Evolutionary conservation across 2,113 vertebrate species (phyloP).

Genomic region (Pterophyllum scalare): DNA sequence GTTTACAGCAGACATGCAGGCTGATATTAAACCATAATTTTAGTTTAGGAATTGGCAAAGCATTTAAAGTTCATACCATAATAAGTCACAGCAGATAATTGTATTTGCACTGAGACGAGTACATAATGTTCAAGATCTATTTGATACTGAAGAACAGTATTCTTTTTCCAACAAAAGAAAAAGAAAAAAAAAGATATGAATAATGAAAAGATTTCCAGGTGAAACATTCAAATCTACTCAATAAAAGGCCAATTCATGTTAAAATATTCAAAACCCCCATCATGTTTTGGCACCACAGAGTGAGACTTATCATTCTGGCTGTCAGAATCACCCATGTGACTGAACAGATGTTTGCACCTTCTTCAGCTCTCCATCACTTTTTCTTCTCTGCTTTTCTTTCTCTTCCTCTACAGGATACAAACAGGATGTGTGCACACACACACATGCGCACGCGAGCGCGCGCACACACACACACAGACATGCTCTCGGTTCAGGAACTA

Average conservation of each 20-base stretch:
- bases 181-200: neutral
- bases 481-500: conserved; percentile 21
- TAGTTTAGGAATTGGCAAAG: neutral
- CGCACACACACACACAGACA: neutral
- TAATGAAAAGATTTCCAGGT: conserved; percentile 2
- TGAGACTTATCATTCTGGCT: conserved; percentile 46
- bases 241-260: conserved; percentile 23
- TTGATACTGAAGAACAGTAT: neutral
- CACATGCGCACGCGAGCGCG: neutral
- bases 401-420: conserved; percentile 7
- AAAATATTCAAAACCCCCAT: conserved; percentile 44
- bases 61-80: neutral
- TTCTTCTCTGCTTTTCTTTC: neutral
- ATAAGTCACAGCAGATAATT: neutral
- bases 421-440: neutral
- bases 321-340: conserved; percentile 54
- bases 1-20: neutral
- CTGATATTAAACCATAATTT: neutral
- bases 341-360: conserved; percentile 65
- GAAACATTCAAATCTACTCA: conserved; percentile 26
- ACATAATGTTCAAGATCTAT: neutral
- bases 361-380: conserved; percentile 33
- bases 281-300: conserved; percentile 30
- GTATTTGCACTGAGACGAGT: neutral
- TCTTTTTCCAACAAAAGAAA: neutral